Base-by-base conservation (phyloP, 2,113 vertebrate genomes). In the Polyodon spathula region DNA sequence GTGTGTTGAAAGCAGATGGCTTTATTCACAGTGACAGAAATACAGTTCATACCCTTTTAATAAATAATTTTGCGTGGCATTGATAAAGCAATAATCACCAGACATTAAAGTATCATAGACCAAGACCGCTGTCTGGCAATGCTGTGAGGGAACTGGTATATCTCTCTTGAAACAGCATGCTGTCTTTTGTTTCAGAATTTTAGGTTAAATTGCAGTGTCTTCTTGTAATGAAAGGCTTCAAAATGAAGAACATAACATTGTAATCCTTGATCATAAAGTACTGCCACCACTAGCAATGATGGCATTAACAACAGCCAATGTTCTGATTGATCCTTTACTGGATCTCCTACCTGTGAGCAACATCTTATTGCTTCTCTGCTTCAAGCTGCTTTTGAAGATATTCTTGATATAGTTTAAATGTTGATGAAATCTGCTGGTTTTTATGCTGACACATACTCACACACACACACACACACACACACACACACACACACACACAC, bases 1-100 rank as follows among this genome's bases (percentile, higher is more conserved):
- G 75, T 76, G 68, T 38, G 43, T 70, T 69, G 77, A 75, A 71
- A 83, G 80, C 65, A 73, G 72, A 79, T 80, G 72, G 77, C 76
- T 81, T 83, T 86, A 86, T 85, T 84, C 82, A 77, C 76, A 79
- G 72, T 81, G 84, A 86, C 78, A 67, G 73, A 85, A 86, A 85
- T 85, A 81, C 72, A 80, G 79, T 73, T 78, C 39, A 76, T 78
- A 77, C 77, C 74, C 48, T 72, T 72, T 80, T 84, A 85, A 86
- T 86, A 88, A 88, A 88, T 88, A 83, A 86, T 86, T 81, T 85
- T 77, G 78, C 75, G 73, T 78, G 77, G 78, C 68, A 73, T 73
- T 68, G 83, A 84, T 86, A 79, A 81, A 80, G 73, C 72, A 59
- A 61, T 60, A 73, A 82, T 84, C 83, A 66, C 80, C 67, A 76